Conservation (phyloP, 2,888 invertebrate species). For the Ephialtes manifestator region DNA sequence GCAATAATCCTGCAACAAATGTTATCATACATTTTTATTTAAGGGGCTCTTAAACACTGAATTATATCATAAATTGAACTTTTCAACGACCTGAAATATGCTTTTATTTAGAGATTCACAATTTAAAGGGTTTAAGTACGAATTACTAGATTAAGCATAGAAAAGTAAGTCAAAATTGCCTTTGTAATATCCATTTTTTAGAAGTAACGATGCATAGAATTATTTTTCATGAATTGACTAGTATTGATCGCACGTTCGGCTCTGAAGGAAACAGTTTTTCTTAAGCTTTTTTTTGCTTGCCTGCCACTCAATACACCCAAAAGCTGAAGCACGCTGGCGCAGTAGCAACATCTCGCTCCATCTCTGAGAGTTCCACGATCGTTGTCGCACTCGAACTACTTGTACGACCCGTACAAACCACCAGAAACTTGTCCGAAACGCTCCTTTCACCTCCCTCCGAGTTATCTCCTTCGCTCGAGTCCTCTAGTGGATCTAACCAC, state of each 20-base stretch:
- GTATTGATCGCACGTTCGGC: neutral
- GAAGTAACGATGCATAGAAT: neutral
- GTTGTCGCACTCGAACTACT: neutral
- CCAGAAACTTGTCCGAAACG: constrained; percentile 20
- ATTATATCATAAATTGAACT: no score
- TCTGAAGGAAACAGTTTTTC: neutral
- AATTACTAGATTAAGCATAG: no score
- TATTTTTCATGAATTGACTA: neutral
- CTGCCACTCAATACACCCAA: neutral
- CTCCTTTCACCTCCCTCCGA: neutral
- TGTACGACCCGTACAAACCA: constrained; percentile 12
- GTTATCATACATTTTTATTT: no score
- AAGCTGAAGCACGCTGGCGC: neutral
- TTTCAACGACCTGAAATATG: no score
- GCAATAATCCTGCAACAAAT: no score
- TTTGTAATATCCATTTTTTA: no score
- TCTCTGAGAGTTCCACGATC: neutral
- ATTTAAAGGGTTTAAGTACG: no score
- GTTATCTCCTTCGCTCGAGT: constrained; percentile 45
- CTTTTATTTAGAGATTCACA: no score
- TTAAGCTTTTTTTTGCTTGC: neutral
- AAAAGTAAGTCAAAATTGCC: no score
- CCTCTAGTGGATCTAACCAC: constrained; percentile 23
- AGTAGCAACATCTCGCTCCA: neutral
- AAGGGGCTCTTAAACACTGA: no score